Base-by-base conservation (phyloP, 2,113 vertebrate species). In the Prunella himalayana region DNA sequence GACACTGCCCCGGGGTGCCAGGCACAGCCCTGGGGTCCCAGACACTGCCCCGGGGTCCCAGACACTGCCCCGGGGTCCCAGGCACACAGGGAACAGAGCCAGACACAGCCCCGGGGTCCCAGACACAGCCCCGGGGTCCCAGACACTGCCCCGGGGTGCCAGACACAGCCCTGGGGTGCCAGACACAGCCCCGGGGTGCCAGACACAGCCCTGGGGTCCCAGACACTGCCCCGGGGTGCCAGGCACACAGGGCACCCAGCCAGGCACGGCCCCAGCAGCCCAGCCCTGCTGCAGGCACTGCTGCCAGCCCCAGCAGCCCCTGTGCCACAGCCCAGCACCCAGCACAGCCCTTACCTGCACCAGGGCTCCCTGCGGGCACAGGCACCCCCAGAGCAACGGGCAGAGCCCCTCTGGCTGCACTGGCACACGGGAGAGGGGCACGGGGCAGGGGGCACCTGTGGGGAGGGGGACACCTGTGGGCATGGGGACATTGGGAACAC, bases 321-420 rank as follows among this genome's bases (percentile, higher is more conserved):
- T 2, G 8, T 4, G 8, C 0, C 13, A 3, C 3, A 7, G 2
- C 19, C 31, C 45, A 19, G 4, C 7, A 3, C 44, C 50, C 8
- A 13, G 3, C 11, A 4, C 8, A 35, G 6, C 20, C 4, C 71
- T 71, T 57, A 53, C 70, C 88, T 76, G 33, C 13, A 27, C 2
- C 61, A 15, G 50, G 0, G 23, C 3, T 5, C 45, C 12, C 45
- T 1, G 0, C 1, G 0, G 33, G 22, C 17, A 9, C 2, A 65
- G 8, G 0, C 0, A 35, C 27, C 19, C 42, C 8, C 4, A 0
- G 4, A 4, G 1, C 0, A 15, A 1, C 0, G 2, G 0, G 1
- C 20, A 54, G 0, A 3, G 18, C 1, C 0, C 1, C 6, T 0
- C 0, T 12, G 61, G 17, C 50, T 45, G 70, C 25, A 3, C 8